Evolutionary conservation across 2,113 vertebrate species (phyloP).

Genomic region (Octodon degus): DNA sequence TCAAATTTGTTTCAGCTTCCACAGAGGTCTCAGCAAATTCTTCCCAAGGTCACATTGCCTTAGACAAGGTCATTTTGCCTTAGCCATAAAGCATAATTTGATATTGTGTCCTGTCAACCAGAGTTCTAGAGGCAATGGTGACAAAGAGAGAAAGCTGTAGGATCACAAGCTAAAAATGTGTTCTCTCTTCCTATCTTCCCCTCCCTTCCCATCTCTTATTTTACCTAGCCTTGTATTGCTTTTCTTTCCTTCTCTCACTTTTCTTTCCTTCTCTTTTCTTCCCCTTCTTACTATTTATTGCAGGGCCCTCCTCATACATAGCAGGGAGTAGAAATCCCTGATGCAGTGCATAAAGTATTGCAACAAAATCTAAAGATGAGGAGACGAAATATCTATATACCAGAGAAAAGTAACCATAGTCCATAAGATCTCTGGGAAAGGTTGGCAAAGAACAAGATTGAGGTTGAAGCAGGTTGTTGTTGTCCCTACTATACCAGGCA

Average conservation of each 20-base stretch:
- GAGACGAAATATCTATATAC: not conserved
- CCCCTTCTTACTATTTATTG: not conserved
- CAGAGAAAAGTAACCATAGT: not conserved
- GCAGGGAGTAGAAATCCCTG: not conserved
- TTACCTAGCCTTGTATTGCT: no score
- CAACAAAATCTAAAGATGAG: not conserved
- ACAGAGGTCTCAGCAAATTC: conserved; percentile 68
- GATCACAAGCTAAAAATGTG: conserved; percentile 39
- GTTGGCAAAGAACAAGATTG: not conserved
- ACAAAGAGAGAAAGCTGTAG: conserved; percentile 75
- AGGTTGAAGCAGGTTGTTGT: not conserved
- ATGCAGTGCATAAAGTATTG: not conserved
- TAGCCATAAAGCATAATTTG: conserved; percentile 71
- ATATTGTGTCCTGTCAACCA: conserved; percentile 63
- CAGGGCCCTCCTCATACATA: not conserved
- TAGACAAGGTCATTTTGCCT: conserved; percentile 77
- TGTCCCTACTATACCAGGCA: not conserved
- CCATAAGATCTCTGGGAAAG: not conserved
- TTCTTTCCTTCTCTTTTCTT: not conserved
- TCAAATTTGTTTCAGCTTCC: not conserved
- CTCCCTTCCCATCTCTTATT: no score
- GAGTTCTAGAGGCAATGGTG: conserved; percentile 18
- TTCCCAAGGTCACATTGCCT: conserved; percentile 74
- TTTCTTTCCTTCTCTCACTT: not conserved
- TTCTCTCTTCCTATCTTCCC: not conserved